A percentile compares a stretch with the other conserved stretches of the same genome.
Conservation (phyloP, 2,888 invertebrate species). For the Melikaiella ostensackeni region DNA sequence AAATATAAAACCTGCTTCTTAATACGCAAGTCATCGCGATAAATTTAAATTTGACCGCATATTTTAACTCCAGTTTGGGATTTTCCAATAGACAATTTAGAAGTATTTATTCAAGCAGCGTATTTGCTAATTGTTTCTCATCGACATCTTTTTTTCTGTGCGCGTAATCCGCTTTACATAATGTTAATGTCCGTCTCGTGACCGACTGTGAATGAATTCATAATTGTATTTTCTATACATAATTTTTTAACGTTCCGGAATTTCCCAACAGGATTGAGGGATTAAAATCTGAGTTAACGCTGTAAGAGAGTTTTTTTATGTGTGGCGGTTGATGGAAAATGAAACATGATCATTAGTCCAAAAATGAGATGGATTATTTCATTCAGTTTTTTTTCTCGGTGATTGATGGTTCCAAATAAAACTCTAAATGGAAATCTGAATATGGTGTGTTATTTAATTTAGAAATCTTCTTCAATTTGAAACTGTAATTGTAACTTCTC, state of each 20-base stretch:
- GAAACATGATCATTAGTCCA: conserved; percentile 23
- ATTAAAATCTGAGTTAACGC: background rate
- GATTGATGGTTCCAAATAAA: background rate
- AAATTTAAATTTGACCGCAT: conserved; percentile 4
- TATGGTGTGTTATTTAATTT: background rate
- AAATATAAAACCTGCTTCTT: background rate
- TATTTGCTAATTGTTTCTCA: conserved; percentile 7
- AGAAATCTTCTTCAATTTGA: no score
- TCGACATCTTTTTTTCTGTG: background rate
- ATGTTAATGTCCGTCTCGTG: background rate
- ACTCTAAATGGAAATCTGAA: background rate
- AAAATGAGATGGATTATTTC: background rate
- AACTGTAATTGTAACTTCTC: no score
- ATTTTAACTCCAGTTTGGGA: conserved; percentile 12
- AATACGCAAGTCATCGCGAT: background rate
- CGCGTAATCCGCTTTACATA: background rate
- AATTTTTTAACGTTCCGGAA: background rate
- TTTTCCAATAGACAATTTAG: background rate
- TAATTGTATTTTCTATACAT: background rate
- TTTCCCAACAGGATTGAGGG: conserved; percentile 25
- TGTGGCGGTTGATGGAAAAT: background rate
- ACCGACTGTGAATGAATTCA: background rate
- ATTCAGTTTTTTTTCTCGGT: background rate
- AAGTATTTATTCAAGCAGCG: background rate
- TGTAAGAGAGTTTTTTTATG: background rate